Evolutionary conservation across 1,140 invertebrate species (phyloP).

Genomic region (Philaenus spumarius): DNA sequence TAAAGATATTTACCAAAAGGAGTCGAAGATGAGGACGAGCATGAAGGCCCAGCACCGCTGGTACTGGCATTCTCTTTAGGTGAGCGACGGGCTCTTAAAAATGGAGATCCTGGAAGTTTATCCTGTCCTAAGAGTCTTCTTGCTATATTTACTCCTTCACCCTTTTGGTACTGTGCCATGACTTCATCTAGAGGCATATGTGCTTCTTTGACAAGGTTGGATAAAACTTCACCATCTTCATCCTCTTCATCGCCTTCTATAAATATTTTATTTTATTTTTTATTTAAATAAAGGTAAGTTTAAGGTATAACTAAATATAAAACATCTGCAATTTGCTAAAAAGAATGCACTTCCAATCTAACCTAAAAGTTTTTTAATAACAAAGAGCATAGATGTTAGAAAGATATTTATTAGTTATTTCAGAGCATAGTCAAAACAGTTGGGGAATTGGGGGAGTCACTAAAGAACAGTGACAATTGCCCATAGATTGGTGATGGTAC

Average conservation of each 20-base stretch:
- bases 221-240: conserved; percentile 53
- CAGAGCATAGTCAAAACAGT: too few species aligned
- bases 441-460: too few species aligned
- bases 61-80: not conserved
- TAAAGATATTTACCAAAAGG: too few species aligned
- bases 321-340: not conserved
- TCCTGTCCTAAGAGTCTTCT: conserved; percentile 4
- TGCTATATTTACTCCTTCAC: not conserved
- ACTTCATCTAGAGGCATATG: conserved; percentile 73
- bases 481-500: too few species aligned
- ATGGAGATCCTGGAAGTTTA: conserved; percentile 39
- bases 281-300: not conserved
- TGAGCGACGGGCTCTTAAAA: conserved; percentile 33
- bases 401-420: too few species aligned
- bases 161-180: conserved; percentile 51
- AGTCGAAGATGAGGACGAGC: too few species aligned
- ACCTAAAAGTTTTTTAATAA: not conserved
- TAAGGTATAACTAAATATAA: conserved; percentile 4
- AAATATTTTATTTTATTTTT: conserved; percentile 11
- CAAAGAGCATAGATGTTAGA: not conserved
- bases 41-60: conserved; percentile 1
- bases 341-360: not conserved
- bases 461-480: too few species aligned
- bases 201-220: conserved; percentile 71
- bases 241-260: conserved; percentile 31